These are phyloP conservation scores for Philotrypesis tridentata DNA, from an alignment of 1,140 invertebrate species.

Conservation along the genomic window DNA sequence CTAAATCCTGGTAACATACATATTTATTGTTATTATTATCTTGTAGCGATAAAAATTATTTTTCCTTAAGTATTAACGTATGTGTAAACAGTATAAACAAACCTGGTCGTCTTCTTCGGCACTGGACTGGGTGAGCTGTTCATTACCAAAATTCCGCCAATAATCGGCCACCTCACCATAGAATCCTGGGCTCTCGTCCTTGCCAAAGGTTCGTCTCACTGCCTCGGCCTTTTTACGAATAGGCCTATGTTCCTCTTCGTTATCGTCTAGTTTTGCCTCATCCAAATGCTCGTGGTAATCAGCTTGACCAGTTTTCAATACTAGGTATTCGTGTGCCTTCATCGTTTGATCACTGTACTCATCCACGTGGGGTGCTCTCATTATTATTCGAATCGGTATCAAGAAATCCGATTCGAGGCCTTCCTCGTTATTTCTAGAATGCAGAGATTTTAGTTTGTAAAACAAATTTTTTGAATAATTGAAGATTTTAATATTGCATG, in stretches of 20 bases:
- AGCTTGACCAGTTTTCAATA: conserved; percentile 55
- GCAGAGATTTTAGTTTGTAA: background rate
- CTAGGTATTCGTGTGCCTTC: conserved; percentile 58
- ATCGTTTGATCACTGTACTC: conserved; percentile 43
- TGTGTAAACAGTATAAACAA: background rate
- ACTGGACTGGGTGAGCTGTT: conserved; percentile 1
- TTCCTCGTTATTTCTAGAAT: background rate
- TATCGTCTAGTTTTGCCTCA: background rate
- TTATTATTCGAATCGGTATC: conserved; percentile 60
- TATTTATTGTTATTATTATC: background rate
- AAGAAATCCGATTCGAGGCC: conserved; percentile 18
- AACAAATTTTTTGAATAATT: background rate
- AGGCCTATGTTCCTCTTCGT: background rate
- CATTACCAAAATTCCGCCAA: conserved; percentile 54
- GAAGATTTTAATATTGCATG: background rate
- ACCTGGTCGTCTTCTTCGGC: background rate
- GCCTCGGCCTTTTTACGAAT: background rate
- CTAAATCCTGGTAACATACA: background rate
- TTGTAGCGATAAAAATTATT: background rate
- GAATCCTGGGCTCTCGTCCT: conserved; percentile 62
- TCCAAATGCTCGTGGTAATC: conserved; percentile 61
- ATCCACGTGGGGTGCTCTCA: conserved; percentile 64
- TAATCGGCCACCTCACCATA: conserved; percentile 63
- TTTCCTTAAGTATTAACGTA: background rate
- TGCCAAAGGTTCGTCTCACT: conserved; percentile 40